Evolutionary conservation across 2,888 invertebrate genomes (phyloP).

Genomic region (Prionchulus punctatus): DNA sequence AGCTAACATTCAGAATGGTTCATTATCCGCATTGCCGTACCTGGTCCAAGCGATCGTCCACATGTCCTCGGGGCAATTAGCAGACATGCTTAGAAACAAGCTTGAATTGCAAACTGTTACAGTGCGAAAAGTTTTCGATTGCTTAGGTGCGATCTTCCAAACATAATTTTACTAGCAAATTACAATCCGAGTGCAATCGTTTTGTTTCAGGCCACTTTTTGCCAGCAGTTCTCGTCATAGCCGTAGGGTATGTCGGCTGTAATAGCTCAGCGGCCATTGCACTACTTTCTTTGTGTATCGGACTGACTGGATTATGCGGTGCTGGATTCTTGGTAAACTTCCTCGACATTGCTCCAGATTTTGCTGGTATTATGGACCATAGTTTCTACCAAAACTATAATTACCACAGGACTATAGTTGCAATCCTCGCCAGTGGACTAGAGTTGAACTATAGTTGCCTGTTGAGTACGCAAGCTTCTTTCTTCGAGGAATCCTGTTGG

Average conservation of each 20-base stretch:
- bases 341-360: not conserved
- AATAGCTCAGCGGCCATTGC: not conserved
- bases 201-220: not conserved
- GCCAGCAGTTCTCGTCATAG: not conserved
- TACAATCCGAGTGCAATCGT: too few species aligned
- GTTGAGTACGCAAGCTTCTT: too few species aligned
- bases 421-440: too few species aligned
- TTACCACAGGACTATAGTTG: too few species aligned
- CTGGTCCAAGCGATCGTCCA: constrained; percentile 66
- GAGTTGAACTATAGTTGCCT: too few species aligned
- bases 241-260: not conserved
- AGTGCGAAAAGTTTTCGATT: constrained; percentile 53
- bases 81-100: constrained; percentile 55
- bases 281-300: not conserved
- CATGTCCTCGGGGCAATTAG: constrained; percentile 61
- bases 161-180: too few species aligned
- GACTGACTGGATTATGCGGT: not conserved
- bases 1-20: constrained; percentile 58
- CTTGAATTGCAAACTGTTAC: constrained; percentile 50
- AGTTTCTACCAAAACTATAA: too few species aligned
- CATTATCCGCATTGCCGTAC: constrained; percentile 69
- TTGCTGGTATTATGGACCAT: not conserved
- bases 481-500: too few species aligned
- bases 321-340: not conserved
- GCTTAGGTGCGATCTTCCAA: too few species aligned